Percentiles rank a stretch among this genome's conserved stretches.
Conservation (phyloP, 2,797 vertebrate genomes). For the Acanthiza pusilla region DNA sequence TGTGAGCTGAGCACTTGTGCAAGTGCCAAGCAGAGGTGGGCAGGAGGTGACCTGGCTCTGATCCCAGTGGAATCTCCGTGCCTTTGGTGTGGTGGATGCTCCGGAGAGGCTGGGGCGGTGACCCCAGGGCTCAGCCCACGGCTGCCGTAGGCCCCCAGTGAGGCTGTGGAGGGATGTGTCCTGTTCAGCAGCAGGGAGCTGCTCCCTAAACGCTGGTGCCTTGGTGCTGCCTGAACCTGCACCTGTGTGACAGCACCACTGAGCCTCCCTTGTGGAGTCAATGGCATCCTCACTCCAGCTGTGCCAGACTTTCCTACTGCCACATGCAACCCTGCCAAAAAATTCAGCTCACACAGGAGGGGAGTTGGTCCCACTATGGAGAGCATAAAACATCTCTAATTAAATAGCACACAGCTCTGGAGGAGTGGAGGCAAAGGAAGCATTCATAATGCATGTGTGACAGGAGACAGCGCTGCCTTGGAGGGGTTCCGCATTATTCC, state of each 20-base stretch:
- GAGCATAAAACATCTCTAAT: neutral
- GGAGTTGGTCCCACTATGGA: neutral
- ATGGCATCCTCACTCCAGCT: neutral
- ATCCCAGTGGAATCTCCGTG: fast-evolving
- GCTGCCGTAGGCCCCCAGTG: neutral
- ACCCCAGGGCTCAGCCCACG: neutral
- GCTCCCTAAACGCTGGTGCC: neutral
- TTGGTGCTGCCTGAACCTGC: neutral
- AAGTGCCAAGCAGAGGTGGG: neutral
- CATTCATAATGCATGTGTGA: neutral
- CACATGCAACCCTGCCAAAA: neutral
- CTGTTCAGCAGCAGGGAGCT: neutral
- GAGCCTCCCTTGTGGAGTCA: neutral
- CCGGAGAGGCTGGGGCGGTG: neutral
- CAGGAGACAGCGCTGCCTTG: neutral
- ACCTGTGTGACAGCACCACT: neutral
- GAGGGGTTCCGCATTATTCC: neutral
- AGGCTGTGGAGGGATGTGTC: neutral
- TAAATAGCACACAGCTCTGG: neutral
- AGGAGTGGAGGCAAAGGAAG: neutral
- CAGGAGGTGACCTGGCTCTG: neutral
- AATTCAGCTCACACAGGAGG: neutral
- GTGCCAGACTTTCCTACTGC: neutral
- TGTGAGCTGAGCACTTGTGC: neutral
- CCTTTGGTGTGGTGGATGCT: neutral